Conservation (phyloP, 2,797 vertebrate genomes). For the Echiichthys vipera region DNA sequence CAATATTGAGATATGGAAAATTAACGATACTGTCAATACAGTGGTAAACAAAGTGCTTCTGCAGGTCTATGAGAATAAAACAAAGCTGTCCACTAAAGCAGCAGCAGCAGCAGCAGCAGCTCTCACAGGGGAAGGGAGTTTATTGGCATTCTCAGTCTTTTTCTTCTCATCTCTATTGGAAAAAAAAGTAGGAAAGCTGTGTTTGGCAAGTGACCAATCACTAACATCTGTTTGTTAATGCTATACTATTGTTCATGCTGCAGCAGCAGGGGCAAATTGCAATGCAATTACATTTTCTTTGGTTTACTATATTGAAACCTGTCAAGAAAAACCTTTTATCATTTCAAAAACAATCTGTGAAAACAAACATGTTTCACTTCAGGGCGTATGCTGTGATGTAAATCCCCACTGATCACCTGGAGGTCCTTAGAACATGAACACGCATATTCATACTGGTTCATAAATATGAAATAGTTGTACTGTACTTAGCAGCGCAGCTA, state of each 20-base stretch:
- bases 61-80: neutral
- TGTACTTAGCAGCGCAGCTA: constrained; percentile 34
- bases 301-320: constrained; percentile 26
- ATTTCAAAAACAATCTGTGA: constrained; percentile 32
- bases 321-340: constrained; percentile 24
- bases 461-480: constrained; percentile 36
- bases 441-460: neutral
- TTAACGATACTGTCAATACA: neutral
- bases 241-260: neutral
- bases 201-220: constrained; percentile 32
- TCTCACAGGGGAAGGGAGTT: neutral
- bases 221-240: constrained; percentile 28
- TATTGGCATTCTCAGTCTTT: constrained; percentile 4
- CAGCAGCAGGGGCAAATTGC: constrained; percentile 5
- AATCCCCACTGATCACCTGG: neutral
- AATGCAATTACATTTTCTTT: constrained; percentile 8
- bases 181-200: neutral
- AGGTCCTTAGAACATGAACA: neutral
- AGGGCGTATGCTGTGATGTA: neutral
- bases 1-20: neutral
- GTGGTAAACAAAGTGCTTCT: neutral
- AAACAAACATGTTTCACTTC: neutral
- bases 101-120: neutral
- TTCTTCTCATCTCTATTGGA: neutral
- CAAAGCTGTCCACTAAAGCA: neutral